Evolutionary conservation across 2,113 vertebrate genomes (phyloP).

Genomic region (Anoplopoma fimbria): DNA sequence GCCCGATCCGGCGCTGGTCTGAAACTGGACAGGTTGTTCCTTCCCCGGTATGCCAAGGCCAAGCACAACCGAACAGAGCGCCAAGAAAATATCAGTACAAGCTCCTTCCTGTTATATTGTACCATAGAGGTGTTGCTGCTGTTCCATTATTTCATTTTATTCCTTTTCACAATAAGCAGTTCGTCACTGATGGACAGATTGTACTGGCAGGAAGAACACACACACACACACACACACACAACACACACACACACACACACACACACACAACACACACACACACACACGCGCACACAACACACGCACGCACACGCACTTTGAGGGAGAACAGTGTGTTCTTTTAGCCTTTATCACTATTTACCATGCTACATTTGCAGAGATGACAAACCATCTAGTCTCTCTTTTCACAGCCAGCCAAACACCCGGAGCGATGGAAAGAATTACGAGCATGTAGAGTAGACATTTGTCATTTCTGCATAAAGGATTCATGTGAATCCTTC

Average conservation of each 20-base stretch:
- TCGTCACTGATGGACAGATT: slow-evolving; percentile 3
- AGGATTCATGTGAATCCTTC: neutral
- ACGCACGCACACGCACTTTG: neutral
- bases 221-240: neutral
- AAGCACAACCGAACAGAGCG: neutral
- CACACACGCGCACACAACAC: neutral
- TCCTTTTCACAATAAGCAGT: neutral
- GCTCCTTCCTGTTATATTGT: slow-evolving; percentile 2
- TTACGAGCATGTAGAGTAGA: slow-evolving; percentile 8
- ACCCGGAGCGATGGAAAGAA: slow-evolving; percentile 15
- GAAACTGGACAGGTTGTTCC: slow-evolving; percentile 58
- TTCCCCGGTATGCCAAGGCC: neutral
- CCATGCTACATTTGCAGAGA: neutral
- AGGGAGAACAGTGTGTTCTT: slow-evolving; percentile 31
- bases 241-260: neutral
- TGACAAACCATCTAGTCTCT: slow-evolving; percentile 25
- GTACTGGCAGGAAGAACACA: slow-evolving; percentile 4
- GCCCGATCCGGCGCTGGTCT: neutral
- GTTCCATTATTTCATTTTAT: too few species aligned
- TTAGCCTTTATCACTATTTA: neutral
- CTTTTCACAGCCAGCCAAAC: slow-evolving; percentile 16
- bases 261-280: neutral
- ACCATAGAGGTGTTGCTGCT: neutral
- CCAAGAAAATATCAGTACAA: neutral
- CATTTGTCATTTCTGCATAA: slow-evolving; percentile 2